Conservation (phyloP, 2,113 vertebrate species). For the Ctenodactylus gundi region DNA sequence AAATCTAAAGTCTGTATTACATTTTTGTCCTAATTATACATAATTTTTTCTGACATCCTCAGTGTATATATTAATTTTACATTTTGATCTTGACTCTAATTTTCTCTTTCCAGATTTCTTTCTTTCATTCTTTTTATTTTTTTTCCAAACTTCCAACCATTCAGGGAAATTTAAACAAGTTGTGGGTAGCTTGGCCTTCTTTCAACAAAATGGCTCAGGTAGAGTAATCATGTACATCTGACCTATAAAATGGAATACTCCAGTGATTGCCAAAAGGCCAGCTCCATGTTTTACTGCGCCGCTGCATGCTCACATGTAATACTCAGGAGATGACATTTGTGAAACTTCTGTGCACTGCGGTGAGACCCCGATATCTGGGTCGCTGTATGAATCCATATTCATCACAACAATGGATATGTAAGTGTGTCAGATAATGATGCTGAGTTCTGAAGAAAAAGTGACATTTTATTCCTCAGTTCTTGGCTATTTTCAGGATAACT, state of each 20-base stretch:
- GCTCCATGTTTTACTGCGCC: not conserved
- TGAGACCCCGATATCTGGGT: not conserved
- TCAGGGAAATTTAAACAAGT: not conserved
- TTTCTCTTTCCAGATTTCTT: not conserved
- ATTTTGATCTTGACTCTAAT: not conserved
- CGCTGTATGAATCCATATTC: conserved; percentile 23
- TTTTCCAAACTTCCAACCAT: not conserved
- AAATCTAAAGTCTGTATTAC: not conserved
- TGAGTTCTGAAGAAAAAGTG: not conserved
- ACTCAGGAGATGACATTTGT: conserved; percentile 64
- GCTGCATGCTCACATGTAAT: conserved; percentile 45
- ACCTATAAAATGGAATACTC: conserved; percentile 70
- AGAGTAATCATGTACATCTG: conserved; percentile 57
- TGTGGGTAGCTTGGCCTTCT: not conserved
- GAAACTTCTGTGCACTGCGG: conserved; percentile 46
- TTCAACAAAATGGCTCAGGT: conserved; percentile 11
- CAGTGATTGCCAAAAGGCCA: conserved; percentile 60
- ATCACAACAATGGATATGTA: conserved; percentile 31
- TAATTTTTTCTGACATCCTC: not conserved
- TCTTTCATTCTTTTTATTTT: no score
- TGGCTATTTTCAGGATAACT: not conserved
- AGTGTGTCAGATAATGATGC: not conserved
- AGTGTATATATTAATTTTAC: not conserved
- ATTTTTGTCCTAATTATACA: not conserved
- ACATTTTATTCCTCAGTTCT: not conserved